Percentiles rank a stretch among this genome's conserved stretches.
These are phyloP conservation scores for Netta rufina DNA, from an alignment of 2,797 vertebrate genomes.

Conservation along the genomic window DNA sequence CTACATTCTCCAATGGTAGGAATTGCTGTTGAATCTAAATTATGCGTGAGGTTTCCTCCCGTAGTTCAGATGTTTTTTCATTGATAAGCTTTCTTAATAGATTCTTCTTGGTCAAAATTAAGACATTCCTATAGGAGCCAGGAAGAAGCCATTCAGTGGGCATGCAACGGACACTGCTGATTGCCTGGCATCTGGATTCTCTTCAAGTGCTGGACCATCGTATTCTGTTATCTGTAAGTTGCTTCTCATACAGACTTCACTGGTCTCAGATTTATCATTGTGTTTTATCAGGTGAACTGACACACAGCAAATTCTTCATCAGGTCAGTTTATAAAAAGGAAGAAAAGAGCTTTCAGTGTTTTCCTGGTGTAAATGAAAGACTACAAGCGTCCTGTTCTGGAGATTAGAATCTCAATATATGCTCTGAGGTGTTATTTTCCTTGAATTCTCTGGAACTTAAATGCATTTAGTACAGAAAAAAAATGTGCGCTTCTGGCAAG, in stretches of 20 bases:
- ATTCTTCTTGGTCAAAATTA: not conserved
- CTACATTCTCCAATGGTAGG: not conserved
- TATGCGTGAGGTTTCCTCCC: not conserved
- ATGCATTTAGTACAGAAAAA: not conserved
- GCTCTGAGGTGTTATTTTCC: rapidly evolving
- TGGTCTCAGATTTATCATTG: not conserved
- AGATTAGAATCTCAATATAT: not conserved
- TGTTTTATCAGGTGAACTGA: not conserved
- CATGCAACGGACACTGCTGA: not conserved
- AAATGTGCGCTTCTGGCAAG: rapidly evolving
- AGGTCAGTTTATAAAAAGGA: not conserved
- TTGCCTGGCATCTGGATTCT: not conserved
- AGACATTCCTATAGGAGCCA: not conserved
- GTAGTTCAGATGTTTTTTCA: not conserved
- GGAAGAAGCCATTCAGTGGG: not conserved
- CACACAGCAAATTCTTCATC: not conserved
- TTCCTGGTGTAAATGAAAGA: not conserved
- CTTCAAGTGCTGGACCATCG: not conserved
- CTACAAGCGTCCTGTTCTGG: not conserved
- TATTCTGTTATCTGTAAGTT: not conserved
- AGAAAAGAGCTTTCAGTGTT: not conserved
- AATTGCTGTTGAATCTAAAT: not conserved
- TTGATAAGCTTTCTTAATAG: not conserved
- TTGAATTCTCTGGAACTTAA: not conserved
- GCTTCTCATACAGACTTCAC: not conserved